These are phyloP conservation scores for Drosophila multiciliata DNA, from an alignment of 2,888 invertebrate species.

Conservation along the genomic window DNA sequence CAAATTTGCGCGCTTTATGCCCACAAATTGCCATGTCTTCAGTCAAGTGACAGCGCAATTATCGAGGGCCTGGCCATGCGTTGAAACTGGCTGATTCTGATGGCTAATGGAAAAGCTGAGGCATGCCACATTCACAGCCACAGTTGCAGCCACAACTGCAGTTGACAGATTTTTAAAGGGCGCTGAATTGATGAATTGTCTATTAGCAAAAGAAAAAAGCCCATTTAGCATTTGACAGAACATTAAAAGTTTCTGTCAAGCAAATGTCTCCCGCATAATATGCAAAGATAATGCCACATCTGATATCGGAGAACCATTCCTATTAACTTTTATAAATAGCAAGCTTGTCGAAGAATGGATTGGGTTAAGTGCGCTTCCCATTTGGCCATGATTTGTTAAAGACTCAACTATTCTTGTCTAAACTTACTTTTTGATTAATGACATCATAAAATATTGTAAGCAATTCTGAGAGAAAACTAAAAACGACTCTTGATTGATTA, in stretches of 20 bases:
- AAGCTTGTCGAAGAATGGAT: background rate
- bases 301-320: background rate
- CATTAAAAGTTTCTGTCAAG: conserved; percentile 40
- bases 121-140: conserved; percentile 25
- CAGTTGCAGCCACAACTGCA: conserved; percentile 43
- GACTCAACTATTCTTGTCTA: background rate
- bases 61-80: conserved; percentile 63
- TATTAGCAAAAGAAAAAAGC: conserved; percentile 51
- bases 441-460: background rate
- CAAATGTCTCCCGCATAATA: background rate
- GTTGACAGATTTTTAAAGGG: conserved; percentile 71
- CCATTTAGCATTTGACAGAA: conserved; percentile 61
- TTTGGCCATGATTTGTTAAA: background rate
- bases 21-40: conserved; percentile 81
- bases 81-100: conserved; percentile 28
- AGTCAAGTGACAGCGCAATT: conserved; percentile 79
- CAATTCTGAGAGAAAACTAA: background rate
- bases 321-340: background rate
- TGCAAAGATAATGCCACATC: background rate
- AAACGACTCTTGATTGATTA: background rate
- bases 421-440: background rate
- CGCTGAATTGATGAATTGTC: conserved; percentile 76
- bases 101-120: conserved; percentile 40
- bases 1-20: conserved; percentile 81
- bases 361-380: background rate